Conservation (phyloP, 2,113 vertebrate species). For the Tragelaphus strepsiceros region DNA sequence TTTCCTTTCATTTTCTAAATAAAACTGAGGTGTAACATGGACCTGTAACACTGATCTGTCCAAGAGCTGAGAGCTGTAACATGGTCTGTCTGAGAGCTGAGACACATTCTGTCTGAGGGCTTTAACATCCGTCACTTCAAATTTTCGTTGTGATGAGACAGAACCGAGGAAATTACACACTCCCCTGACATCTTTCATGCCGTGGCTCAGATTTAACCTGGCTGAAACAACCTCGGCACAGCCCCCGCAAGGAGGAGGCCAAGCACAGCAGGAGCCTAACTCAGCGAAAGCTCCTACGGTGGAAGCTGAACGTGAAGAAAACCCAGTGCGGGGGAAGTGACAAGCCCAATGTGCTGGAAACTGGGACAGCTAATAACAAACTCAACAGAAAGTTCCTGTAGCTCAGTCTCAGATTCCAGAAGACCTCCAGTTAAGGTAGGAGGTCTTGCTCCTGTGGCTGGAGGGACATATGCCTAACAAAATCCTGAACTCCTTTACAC, state of each 20-base stretch:
- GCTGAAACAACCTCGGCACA: neutral
- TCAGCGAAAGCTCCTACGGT: accelerated
- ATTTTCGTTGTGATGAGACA: neutral
- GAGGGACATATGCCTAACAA: neutral
- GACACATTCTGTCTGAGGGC: neutral
- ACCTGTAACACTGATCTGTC: neutral
- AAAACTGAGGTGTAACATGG: neutral
- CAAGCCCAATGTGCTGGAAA: neutral
- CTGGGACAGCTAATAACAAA: neutral
- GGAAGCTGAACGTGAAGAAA: neutral
- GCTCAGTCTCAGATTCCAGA: neutral
- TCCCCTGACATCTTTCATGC: neutral
- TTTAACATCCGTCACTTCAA: neutral
- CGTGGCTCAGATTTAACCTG: neutral
- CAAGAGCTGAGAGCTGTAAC: neutral
- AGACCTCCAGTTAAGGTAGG: neutral
- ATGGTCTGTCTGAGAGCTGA: neutral
- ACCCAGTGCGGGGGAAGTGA: neutral
- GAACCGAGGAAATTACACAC: neutral
- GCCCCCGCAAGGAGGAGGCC: neutral
- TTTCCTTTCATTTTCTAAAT: neutral
- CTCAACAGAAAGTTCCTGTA: neutral
- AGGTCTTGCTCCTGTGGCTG: neutral
- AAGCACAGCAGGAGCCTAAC: neutral
- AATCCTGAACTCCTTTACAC: neutral